Percentiles rank a stretch among this genome's conserved stretches.
phyloP scores from a whole-genome alignment of 2,113 vertebrate species.

The Struthio camelus region DNA sequence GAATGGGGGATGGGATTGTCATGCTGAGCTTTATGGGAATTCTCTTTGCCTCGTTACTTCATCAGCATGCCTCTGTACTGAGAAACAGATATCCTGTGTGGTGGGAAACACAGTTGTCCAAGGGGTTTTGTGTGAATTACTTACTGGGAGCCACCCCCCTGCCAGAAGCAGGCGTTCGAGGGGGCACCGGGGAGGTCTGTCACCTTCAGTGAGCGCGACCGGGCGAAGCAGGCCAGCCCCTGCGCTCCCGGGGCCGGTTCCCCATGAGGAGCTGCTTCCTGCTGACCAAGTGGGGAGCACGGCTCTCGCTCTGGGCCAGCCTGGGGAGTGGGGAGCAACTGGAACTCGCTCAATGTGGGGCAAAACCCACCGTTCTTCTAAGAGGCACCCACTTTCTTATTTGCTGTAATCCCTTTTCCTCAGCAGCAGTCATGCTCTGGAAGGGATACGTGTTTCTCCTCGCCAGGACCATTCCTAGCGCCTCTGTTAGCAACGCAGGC shows the following conservation, averaged over 20 bases:
- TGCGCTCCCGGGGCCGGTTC: neutral
- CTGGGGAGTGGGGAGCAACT: neutral
- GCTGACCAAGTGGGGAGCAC: neutral
- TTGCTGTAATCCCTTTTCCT: neutral
- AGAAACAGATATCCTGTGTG: fast-evolving
- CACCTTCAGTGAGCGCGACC: neutral
- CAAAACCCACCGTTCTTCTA: neutral
- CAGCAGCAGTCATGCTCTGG: neutral
- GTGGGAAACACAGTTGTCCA: fast-evolving
- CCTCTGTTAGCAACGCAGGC: neutral
- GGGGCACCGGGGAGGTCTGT: neutral
- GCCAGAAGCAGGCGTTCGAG: fast-evolving
- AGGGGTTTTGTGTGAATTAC: neutral
- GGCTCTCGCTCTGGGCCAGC: neutral
- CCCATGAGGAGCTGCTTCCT: neutral
- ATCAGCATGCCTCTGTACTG: fast-evolving
- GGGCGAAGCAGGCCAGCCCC: neutral
- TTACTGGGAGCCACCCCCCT: fast-evolving
- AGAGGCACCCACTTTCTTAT: neutral
- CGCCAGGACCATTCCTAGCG: neutral
- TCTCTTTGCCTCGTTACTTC: neutral
- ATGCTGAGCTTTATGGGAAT: neutral
- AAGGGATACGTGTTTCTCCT: neutral
- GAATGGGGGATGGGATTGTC: neutral
- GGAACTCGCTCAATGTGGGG: neutral